These are phyloP conservation scores for Drosophila pruinosa DNA, from an alignment of 1,140 invertebrate genomes.

Conservation along the genomic window DNA sequence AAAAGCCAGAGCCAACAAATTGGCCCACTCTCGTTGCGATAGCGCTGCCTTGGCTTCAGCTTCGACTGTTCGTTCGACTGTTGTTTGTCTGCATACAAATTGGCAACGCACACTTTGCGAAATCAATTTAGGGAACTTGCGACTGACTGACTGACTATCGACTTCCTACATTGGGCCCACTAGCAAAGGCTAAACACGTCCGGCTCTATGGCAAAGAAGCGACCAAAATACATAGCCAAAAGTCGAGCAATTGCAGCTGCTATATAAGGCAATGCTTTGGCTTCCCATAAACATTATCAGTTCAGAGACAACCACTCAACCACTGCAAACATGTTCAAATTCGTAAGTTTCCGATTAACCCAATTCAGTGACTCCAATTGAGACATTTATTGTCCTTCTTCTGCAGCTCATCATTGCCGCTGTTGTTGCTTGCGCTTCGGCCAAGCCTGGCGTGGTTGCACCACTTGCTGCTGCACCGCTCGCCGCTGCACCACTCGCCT, in stretches of 20 bases:
- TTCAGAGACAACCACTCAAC: conserved; percentile 45
- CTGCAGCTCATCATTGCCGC: conserved; percentile 61
- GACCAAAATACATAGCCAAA: conserved; percentile 34
- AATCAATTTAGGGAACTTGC: conserved; percentile 7
- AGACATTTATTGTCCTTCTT: neutral
- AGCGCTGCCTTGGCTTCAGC: neutral
- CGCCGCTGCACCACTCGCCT: conserved; percentile 67
- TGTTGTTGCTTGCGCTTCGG: conserved; percentile 62
- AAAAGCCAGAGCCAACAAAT: neutral
- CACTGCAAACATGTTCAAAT: conserved; percentile 74
- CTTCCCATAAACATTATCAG: conserved; percentile 47
- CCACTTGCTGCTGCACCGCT: conserved; percentile 69
- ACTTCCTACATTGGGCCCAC: conserved; percentile 18
- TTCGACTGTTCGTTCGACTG: no score
- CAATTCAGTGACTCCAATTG: neutral
- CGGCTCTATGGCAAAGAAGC: conserved; percentile 34
- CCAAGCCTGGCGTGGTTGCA: conserved; percentile 66
- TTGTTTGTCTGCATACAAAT: conserved; percentile 65
- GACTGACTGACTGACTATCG: no score
- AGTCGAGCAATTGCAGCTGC: conserved; percentile 44
- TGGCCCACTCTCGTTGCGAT: neutral
- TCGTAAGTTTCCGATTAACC: conserved; percentile 70
- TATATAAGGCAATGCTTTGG: conserved; percentile 57
- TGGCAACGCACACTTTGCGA: conserved; percentile 43
- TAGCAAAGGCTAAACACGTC: conserved; percentile 56